A percentile compares a stretch with the other conserved stretches of the same genome.
These are phyloP conservation scores for Poeciliopsis gracilis DNA, from an alignment of 2,797 vertebrate genomes.

Conservation along the genomic window DNA sequence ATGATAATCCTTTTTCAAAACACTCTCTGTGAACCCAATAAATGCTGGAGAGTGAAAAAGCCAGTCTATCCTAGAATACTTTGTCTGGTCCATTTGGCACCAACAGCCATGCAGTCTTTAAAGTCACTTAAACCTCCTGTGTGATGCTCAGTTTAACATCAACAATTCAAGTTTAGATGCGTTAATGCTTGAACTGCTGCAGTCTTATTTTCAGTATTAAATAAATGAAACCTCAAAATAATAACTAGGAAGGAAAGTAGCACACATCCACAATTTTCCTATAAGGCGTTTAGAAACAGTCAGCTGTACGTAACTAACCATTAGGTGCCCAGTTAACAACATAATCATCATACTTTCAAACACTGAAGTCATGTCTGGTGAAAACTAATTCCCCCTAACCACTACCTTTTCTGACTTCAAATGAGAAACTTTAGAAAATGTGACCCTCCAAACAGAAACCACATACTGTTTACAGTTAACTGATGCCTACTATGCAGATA, in stretches of 20 bases:
- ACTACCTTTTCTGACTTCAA: neutral
- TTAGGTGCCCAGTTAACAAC: conserved; percentile 21
- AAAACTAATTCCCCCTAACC: neutral
- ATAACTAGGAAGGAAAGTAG: neutral
- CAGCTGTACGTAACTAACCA: conserved; percentile 18
- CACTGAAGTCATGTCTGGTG: conserved; percentile 1
- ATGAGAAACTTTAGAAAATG: neutral
- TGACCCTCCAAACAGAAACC: neutral
- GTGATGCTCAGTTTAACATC: neutral
- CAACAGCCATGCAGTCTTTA: neutral
- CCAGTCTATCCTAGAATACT: neutral
- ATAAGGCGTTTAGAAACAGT: neutral
- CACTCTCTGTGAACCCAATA: neutral
- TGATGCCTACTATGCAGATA: neutral
- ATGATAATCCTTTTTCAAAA: neutral
- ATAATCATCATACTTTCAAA: conserved; percentile 22
- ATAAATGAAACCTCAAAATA: neutral
- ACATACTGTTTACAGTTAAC: neutral
- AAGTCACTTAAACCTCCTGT: neutral
- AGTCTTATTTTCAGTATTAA: neutral
- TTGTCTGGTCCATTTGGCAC: neutral
- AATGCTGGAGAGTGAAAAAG: neutral
- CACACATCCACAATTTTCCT: neutral
- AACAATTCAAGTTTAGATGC: neutral
- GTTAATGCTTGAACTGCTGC: neutral